phyloP scores from a whole-genome alignment of 2,888 invertebrate species.

The Operophtera brumata region DNA sequence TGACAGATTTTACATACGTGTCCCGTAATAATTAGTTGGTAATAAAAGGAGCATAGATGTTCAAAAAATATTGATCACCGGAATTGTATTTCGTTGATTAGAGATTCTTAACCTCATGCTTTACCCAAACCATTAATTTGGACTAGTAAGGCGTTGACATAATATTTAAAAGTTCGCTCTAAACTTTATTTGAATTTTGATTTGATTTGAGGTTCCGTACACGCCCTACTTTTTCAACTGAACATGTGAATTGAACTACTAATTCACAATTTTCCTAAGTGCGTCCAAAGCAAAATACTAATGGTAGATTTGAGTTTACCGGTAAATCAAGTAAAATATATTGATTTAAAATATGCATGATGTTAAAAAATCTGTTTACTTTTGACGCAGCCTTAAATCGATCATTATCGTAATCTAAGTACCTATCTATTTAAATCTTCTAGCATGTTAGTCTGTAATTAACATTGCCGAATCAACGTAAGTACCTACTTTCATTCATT shows the following conservation, averaged over 20 bases:
- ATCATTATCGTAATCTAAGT: background rate
- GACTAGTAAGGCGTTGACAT: background rate
- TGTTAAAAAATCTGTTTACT: too few relatives aligned
- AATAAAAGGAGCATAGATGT: too few relatives aligned
- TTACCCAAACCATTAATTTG: background rate
- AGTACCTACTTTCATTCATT: slow-evolving; percentile 1
- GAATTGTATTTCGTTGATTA: slow-evolving; percentile 12
- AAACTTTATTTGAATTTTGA: too few relatives aligned
- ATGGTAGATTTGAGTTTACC: too few relatives aligned
- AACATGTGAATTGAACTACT: background rate
- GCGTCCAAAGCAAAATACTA: too few relatives aligned
- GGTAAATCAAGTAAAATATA: too few relatives aligned
- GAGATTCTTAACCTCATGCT: slow-evolving; percentile 9
- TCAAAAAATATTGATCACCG: slow-evolving; percentile 42
- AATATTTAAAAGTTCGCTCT: too few relatives aligned
- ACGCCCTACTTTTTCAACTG: background rate
- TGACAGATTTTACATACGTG: too few relatives aligned
- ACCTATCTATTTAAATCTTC: background rate
- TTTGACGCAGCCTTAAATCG: too few relatives aligned
- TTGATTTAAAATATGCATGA: too few relatives aligned
- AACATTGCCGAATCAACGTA: slow-evolving; percentile 2
- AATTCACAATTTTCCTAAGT: background rate
- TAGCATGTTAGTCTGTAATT: slow-evolving; percentile 14
- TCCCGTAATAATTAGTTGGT: too few relatives aligned
- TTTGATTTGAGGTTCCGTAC: too few relatives aligned